phyloP scores from a whole-genome alignment of 2,888 invertebrate genomes.

The Odontothrips loti region DNA sequence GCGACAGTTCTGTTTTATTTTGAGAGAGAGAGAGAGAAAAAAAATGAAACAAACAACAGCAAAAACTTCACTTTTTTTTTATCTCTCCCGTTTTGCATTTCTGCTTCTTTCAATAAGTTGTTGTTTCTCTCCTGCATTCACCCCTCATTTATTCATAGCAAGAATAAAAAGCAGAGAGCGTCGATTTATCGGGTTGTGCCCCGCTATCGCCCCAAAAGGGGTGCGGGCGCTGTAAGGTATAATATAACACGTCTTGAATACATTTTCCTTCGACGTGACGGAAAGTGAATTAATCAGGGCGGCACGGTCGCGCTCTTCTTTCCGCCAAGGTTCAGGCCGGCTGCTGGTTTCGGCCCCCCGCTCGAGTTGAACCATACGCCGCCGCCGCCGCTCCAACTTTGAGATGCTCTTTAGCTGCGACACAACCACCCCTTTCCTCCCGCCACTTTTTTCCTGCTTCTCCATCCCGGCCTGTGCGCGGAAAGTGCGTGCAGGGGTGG shows the following conservation, averaged over 20 bases:
- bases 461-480: neutral
- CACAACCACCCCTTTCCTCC: neutral
- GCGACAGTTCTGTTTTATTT: neutral
- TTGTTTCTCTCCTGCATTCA: neutral
- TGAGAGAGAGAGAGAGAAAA: too few species aligned
- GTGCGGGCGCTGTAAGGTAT: too few species aligned
- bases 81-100: neutral
- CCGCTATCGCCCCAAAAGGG: neutral
- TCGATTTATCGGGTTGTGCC: neutral
- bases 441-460: neutral
- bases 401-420: neutral
- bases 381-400: slow-evolving; percentile 10
- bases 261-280: neutral
- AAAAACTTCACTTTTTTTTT: too few species aligned
- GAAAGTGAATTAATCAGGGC: slow-evolving; percentile 15
- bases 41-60: too few species aligned
- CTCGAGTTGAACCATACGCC: too few species aligned
- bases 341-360: neutral
- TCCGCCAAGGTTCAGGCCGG: neutral
- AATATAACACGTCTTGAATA: neutral
- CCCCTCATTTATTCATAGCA: neutral
- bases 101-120: neutral
- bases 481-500: neutral
- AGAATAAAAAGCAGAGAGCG: too few species aligned
- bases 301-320: neutral